Percentiles rank a stretch among this genome's conserved stretches.
Conservation (phyloP, 2,113 vertebrate genomes). For the Anas platyrhynchos region DNA sequence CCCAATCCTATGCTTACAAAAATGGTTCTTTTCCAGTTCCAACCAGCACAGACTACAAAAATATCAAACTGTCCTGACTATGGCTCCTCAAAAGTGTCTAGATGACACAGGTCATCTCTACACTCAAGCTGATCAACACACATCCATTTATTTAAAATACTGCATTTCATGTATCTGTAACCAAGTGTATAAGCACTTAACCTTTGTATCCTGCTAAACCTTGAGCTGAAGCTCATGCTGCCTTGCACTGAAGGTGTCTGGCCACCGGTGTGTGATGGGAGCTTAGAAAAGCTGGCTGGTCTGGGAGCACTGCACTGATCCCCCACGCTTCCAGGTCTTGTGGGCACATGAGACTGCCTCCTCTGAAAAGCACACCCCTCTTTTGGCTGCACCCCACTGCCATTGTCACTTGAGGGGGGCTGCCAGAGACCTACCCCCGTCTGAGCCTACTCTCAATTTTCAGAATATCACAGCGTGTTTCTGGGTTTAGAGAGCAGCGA, state of each 20-base stretch:
- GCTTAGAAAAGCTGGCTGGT: neutral
- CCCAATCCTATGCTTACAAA: neutral
- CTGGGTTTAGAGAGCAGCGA: neutral
- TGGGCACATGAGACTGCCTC: fast-evolving
- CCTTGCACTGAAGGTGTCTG: neutral
- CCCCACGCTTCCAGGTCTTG: neutral
- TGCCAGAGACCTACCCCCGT: neutral
- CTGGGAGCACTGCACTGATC: neutral
- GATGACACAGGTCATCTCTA: neutral
- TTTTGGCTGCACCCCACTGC: neutral
- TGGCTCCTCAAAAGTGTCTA: neutral
- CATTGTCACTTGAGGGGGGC: neutral
- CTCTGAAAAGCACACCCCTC: neutral
- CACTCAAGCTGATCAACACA: neutral
- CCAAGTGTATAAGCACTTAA: neutral
- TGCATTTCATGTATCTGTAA: neutral
- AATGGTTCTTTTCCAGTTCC: no score
- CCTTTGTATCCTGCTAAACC: neutral
- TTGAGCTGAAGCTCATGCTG: neutral
- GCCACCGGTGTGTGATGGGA: neutral
- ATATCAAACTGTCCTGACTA: neutral
- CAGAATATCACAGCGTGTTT: neutral
- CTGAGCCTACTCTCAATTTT: neutral
- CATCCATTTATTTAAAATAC: neutral
- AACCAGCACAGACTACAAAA: no score